Conservation (phyloP, 1,140 invertebrate species). For the Zaprionus capensis region DNA sequence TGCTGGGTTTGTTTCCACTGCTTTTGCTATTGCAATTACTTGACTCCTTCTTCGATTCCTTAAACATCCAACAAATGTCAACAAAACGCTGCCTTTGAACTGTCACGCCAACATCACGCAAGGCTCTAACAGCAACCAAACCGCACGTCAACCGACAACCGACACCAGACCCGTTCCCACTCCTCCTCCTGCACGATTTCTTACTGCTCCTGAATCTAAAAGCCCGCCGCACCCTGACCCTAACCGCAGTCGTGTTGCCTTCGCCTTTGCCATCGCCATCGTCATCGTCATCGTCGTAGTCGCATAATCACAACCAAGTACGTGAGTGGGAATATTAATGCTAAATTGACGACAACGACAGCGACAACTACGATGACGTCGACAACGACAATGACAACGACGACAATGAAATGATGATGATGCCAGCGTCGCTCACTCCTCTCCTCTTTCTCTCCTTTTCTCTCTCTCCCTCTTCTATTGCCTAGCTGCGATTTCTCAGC, state of each 20-base stretch:
- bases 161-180: not conserved
- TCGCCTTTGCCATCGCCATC: constrained; percentile 42
- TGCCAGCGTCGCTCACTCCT: not conserved
- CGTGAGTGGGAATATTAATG: constrained; percentile 84
- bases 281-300: constrained; percentile 59
- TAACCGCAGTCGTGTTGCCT: constrained; percentile 58
- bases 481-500: constrained; percentile 66
- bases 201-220: constrained; percentile 34
- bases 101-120: constrained; percentile 77
- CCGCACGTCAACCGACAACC: constrained; percentile 29
- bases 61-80: constrained; percentile 72
- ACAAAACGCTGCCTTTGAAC: constrained; percentile 81
- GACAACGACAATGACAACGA: constrained; percentile 35
- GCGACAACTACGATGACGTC: constrained; percentile 46
- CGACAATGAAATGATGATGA: constrained; percentile 52
- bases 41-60: constrained; percentile 73
- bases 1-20: not conserved
- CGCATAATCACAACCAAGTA: constrained; percentile 83
- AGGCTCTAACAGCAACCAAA: constrained; percentile 61
- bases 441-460: not conserved
- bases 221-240: constrained; percentile 42
- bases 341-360: constrained; percentile 79
- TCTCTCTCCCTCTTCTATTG: constrained; percentile 8
- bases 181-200: constrained; percentile 13
- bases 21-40: constrained; percentile 67